Percentiles rank a stretch among this genome's conserved stretches.
Conservation (phyloP, 2,888 invertebrate genomes). For the Drosophila nr. perissopoda region DNA sequence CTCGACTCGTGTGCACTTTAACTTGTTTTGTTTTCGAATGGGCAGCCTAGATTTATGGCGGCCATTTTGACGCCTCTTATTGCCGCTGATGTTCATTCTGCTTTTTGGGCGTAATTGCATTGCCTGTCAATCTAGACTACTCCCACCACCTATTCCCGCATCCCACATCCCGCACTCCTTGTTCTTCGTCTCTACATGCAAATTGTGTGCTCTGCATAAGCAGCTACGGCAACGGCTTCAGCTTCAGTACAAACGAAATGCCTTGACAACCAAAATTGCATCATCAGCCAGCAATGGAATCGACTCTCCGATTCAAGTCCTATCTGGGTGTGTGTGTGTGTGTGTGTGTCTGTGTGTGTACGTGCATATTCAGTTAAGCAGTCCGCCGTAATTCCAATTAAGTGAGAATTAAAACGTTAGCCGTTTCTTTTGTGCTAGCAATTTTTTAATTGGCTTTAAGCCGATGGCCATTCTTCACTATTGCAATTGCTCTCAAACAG, state of each 20-base stretch:
- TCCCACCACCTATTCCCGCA: background rate
- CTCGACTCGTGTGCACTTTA: background rate
- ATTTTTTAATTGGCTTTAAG: constrained; percentile 72
- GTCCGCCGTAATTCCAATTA: constrained; percentile 73
- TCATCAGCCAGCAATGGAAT: constrained; percentile 42
- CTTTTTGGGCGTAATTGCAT: constrained; percentile 72
- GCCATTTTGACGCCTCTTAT: constrained; percentile 70
- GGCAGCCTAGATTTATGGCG: constrained; percentile 68
- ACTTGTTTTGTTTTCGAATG: constrained; percentile 38
- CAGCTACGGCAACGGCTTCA: constrained; percentile 3
- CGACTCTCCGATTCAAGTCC: constrained; percentile 28
- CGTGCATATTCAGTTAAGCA: constrained; percentile 16
- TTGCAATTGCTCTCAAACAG: constrained; percentile 19
- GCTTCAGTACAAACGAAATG: constrained; percentile 12
- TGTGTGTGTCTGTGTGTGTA: constrained; percentile 13
- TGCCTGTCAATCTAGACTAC: constrained; percentile 72
- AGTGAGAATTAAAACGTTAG: constrained; percentile 75
- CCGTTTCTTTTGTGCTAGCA: constrained; percentile 52
- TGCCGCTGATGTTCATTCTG: constrained; percentile 16
- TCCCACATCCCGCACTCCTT: background rate
- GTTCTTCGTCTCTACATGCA: constrained; percentile 44
- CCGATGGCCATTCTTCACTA: constrained; percentile 34
- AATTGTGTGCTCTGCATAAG: constrained; percentile 60
- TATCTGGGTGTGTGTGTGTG: background rate
- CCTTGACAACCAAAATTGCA: constrained; percentile 69